phyloP scores from a whole-genome alignment of 2,888 invertebrate genomes.

The Leucozona laternaria region DNA sequence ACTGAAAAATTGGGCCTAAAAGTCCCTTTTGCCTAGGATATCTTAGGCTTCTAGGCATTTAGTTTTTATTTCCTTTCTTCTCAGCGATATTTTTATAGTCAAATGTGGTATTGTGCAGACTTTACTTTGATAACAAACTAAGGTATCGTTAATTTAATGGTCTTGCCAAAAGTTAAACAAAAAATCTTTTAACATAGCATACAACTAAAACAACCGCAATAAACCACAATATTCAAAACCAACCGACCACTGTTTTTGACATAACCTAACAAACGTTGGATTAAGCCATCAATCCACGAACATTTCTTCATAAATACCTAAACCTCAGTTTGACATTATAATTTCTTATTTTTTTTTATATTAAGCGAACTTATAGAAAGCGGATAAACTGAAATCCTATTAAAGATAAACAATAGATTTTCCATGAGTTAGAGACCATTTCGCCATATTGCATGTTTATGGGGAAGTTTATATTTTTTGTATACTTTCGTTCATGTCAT shows the following conservation, averaged over 20 bases:
- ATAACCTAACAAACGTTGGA: background rate
- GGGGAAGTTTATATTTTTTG: background rate
- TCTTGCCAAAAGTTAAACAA: no score
- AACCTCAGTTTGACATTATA: background rate
- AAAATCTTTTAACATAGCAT: no score
- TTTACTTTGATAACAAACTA: no score
- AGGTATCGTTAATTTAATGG: no score
- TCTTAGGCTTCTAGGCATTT: no score
- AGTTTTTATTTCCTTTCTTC: no score
- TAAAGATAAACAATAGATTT: background rate
- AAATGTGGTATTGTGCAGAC: no score
- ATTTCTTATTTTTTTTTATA: background rate
- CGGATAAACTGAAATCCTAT: slow-evolving; percentile 9
- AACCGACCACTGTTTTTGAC: background rate
- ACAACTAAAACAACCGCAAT: no score
- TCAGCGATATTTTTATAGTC: no score
- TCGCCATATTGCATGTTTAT: background rate
- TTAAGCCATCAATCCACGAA: background rate
- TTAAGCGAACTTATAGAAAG: background rate
- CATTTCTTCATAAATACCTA: background rate
- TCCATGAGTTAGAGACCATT: background rate
- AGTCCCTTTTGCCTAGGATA: no score
- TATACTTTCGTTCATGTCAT: background rate
- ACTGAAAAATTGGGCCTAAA: no score
- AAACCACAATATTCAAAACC: background rate